Base-by-base conservation (phyloP, 23 tunicate genomes). In the Halocynthia aurantium region DNA sequence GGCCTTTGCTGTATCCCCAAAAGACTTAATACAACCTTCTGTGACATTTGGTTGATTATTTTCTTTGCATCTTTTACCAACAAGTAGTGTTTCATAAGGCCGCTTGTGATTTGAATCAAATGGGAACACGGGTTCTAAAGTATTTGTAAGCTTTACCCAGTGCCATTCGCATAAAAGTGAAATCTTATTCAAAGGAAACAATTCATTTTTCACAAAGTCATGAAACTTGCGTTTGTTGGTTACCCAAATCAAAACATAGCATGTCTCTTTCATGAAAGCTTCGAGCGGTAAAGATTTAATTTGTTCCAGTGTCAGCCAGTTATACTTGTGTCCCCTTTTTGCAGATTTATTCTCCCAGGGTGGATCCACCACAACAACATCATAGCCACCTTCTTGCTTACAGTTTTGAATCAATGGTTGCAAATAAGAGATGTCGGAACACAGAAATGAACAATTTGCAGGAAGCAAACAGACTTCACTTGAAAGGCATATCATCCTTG, bases 261-360 rank as follows among this genome's bases (percentile, higher is more conserved):
- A 83, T 10, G 60, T 57, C 10, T 82, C 73, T 19, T 10, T 49
- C 49, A 66, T 56, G 9, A 92, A 31, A 20, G 67, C 73, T 50
- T 80, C 67, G 0, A 92, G 20, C 0, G 98, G 98, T 13, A 53
- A 8, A 18, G 19, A 56, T 50, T 72, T 82, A 12, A 80, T 80
- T 9, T 86, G 70, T 6, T 78, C 79, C 68, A 86, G 78, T 13
- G 83, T 49, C 19, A 92, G 69, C 80, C 93, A 82, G 11, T 54
- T 6, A 63, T 92, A 92, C 65, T 82, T 86, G 67, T 61, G 72
- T 11, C 98, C 91, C 22, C 98, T 76, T 79, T 82, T 82, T 7
- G 78, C 98, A 18, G 98, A 92, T 70, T 92, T 92, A 63, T 92
- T 92, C 64, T 86, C 84, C 98, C 98, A 92, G 52, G 92, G 98